Evolutionary conservation across 2,797 vertebrate genomes (phyloP).

Genomic region (Cossypha niveicapilla): DNA sequence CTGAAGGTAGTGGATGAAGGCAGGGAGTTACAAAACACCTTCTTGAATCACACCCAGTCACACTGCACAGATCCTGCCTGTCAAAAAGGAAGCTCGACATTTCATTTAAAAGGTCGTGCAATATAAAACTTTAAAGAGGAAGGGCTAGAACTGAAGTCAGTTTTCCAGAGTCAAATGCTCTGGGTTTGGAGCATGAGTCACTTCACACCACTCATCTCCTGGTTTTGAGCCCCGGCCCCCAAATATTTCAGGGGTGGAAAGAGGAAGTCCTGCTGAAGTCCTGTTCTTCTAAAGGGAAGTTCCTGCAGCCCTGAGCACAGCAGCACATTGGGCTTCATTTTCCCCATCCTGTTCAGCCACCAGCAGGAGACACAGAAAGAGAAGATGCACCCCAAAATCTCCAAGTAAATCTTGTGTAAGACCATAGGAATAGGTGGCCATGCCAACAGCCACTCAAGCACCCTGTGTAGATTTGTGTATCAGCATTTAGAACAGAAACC

Average conservation of each 20-base stretch:
- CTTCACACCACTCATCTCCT: neutral
- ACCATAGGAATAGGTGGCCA: neutral
- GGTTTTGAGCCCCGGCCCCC: neutral
- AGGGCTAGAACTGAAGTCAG: neutral
- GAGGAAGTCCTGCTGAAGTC: neutral
- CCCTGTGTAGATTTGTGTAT: fast-evolving
- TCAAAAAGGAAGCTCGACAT: constrained; percentile 37
- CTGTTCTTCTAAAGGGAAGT: neutral
- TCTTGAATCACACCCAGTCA: neutral
- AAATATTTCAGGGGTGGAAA: neutral
- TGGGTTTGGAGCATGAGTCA: constrained; percentile 45
- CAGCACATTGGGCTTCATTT: neutral
- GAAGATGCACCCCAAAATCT: neutral
- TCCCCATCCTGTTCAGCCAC: neutral
- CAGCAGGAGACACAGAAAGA: neutral
- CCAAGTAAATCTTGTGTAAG: neutral
- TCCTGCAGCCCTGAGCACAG: neutral
- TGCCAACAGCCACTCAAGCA: neutral
- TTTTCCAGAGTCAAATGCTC: constrained; percentile 34
- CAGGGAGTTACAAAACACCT: neutral
- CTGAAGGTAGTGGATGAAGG: neutral
- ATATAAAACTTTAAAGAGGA: constrained; percentile 23
- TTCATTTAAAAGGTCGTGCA: constrained; percentile 30
- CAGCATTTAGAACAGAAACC: neutral
- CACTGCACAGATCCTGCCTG: neutral